phyloP scores from a whole-genome alignment of 2,888 invertebrate species.

The Lampropteryx suffumata region DNA sequence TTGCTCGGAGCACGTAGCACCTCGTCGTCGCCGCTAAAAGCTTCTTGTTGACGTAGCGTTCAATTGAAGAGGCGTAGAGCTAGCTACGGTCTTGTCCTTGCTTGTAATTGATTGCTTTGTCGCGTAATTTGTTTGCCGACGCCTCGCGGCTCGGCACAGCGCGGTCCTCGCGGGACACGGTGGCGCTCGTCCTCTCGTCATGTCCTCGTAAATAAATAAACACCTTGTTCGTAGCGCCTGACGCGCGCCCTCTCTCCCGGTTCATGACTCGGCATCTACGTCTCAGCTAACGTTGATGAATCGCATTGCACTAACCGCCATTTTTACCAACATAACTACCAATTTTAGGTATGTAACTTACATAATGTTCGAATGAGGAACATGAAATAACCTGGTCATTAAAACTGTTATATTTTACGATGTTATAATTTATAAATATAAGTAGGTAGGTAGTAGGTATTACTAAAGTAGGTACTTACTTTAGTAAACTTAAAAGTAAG shows the following conservation, averaged over 20 bases:
- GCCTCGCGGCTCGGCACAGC: conserved; percentile 50
- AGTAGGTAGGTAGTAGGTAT: no score
- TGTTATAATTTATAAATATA: no score
- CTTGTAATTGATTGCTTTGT: conserved; percentile 83
- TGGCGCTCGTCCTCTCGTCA: conserved; percentile 64
- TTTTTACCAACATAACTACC: conserved; percentile 11
- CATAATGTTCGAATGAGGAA: no score
- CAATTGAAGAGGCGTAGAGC: conserved; percentile 67
- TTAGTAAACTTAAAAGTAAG: no score
- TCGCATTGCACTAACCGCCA: conserved; percentile 41
- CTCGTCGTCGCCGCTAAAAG: conserved; percentile 71
- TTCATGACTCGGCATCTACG: conserved; percentile 59
- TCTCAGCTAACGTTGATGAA: conserved; percentile 51
- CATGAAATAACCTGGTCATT: no score
- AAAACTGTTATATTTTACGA: no score
- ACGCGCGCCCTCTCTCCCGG: conserved; percentile 24
- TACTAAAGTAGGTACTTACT: no score
- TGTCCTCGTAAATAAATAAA: conserved; percentile 76
- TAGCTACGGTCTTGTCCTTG: conserved; percentile 73
- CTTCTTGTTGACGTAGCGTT: conserved; percentile 80
- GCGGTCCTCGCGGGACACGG: conserved; percentile 70
- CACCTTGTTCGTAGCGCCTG: conserved; percentile 43
- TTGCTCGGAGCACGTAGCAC: conserved; percentile 64
- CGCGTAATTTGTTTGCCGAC: conserved; percentile 80
- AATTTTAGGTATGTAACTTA: neutral